Base-by-base conservation (phyloP, 2,797 vertebrate species). In the Crocodylus rhombifer region DNA sequence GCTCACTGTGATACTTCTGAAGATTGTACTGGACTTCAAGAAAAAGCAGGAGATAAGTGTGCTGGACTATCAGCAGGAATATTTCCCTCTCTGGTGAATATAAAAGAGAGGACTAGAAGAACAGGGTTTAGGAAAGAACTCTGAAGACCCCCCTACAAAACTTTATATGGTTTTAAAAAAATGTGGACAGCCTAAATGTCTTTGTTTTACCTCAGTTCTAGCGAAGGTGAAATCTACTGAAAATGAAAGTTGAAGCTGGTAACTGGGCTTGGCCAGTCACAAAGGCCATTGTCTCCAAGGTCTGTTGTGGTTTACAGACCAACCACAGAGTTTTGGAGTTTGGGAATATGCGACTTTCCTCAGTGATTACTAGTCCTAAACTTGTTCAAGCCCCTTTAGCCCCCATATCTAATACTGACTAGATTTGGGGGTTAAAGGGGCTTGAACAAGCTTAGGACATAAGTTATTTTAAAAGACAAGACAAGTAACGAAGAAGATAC, bases 81-180 rank as follows among this genome's bases (percentile, higher is more conserved):
- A 42, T 42, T 42, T 42, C 42, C 42, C 42, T 42, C 42, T 42
- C 8, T 42, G 61, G 4, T 14, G 4, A 91, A 3, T 25, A 79
- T 15, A 11, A 89, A 91, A 75, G 36, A 17, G 14, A 83, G 85
- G 65, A 28, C 13, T 67, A 28, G 63, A 30, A 42, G 56, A 87
- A 80, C 25, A 88, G 58, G 6, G 26, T 80, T 76, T 25, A 74
- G 4, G 57, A 6, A 88, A 87, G 6, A 88, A 77, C 12, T 84
- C 65, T 74, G 42, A 65, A 88, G 78, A 82, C 16, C 89, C 74
- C 5, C 25, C 64, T 69, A 26, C 82, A 90, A 65, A 80, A 60
- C 13, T 55, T 0, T 7, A 63, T 58, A 36, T 42, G 76, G 33
- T 17, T 6, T 60, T 60, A 16, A 60, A 60, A 58, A 60, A 60